Evolutionary conservation across 1,140 invertebrate species (phyloP).

Genomic region (Meteorus sp.): DNA sequence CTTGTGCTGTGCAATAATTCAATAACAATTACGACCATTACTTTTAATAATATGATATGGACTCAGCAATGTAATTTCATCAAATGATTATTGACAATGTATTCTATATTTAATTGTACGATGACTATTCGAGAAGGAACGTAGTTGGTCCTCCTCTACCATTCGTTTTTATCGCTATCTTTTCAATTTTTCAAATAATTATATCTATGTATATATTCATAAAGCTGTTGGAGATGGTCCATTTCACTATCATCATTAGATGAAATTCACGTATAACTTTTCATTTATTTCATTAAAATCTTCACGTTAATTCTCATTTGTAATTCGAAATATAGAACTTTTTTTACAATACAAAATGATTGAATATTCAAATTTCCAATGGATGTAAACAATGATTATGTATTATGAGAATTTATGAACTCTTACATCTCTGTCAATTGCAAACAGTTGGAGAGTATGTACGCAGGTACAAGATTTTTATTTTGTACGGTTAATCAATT

Average conservation of each 20-base stretch:
- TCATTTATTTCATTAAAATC: too few species aligned
- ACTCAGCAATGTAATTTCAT: too few species aligned
- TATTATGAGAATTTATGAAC: too few species aligned
- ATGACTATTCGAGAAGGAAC: too few species aligned
- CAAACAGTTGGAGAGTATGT: too few species aligned
- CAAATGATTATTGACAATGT: too few species aligned
- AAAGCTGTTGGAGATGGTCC: conserved; percentile 45
- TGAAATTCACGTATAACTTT: conserved; percentile 38
- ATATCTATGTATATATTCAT: conserved; percentile 26
- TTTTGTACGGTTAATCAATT: conserved; percentile 19
- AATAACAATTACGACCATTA: conserved; percentile 18
- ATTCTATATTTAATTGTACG: too few species aligned
- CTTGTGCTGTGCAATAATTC: conserved; percentile 42
- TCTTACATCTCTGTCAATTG: too few species aligned
- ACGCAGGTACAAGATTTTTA: conserved; percentile 30
- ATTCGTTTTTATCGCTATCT: conserved; percentile 24
- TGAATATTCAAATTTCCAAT: too few species aligned
- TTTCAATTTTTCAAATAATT: conserved; percentile 16
- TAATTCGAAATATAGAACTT: conserved; percentile 23
- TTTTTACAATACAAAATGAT: too few species aligned
- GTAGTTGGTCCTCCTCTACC: background rate
- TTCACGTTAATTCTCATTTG: conserved; percentile 18
- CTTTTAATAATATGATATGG: conserved; percentile 2
- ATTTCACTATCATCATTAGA: conserved; percentile 44
- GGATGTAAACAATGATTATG: too few species aligned